phyloP scores from a whole-genome alignment of 2,797 vertebrate species.

The Eulemur mongoz region DNA sequence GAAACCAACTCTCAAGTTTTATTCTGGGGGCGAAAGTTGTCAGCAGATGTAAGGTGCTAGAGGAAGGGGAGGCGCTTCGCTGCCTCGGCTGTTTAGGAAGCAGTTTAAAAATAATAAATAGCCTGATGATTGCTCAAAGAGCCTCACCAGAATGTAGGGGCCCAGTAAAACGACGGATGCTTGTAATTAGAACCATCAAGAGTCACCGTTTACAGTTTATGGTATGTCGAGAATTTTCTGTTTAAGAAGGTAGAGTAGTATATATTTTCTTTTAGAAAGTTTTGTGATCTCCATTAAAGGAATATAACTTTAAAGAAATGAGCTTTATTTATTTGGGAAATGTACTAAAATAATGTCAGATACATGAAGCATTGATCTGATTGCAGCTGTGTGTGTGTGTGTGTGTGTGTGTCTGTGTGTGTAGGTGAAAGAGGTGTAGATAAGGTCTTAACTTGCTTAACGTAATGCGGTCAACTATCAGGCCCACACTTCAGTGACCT shows the following conservation, averaged over 20 bases:
- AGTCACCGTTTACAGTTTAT: constrained; percentile 25
- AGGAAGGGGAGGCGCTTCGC: not conserved
- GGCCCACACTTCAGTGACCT: not conserved
- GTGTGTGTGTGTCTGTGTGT: not conserved
- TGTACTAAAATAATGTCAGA: constrained; percentile 29
- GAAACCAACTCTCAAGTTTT: not conserved
- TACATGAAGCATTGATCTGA: constrained; percentile 47
- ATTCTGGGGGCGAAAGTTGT: not conserved
- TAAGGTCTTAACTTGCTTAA: not conserved
- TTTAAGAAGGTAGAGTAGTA: constrained; percentile 47
- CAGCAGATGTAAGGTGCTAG: not conserved
- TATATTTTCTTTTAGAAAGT: constrained; percentile 65
- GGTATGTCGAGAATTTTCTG: constrained; percentile 8
- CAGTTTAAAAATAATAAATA: constrained; percentile 57
- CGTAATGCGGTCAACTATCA: not conserved
- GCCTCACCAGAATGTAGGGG: not conserved
- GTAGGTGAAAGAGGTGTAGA: not conserved
- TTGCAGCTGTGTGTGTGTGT: not conserved
- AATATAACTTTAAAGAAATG: constrained; percentile 2
- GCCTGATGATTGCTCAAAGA: not conserved
- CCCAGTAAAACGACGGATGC: not conserved
- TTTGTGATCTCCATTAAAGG: constrained; percentile 43
- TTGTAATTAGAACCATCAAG: constrained; percentile 48
- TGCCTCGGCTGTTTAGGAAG: not conserved
- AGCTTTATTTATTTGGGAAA: constrained; percentile 57